Percentiles rank a stretch among this genome's conserved stretches.
Conservation (phyloP, 2,888 invertebrate genomes). For the Prosopocoilus inquinatus region DNA sequence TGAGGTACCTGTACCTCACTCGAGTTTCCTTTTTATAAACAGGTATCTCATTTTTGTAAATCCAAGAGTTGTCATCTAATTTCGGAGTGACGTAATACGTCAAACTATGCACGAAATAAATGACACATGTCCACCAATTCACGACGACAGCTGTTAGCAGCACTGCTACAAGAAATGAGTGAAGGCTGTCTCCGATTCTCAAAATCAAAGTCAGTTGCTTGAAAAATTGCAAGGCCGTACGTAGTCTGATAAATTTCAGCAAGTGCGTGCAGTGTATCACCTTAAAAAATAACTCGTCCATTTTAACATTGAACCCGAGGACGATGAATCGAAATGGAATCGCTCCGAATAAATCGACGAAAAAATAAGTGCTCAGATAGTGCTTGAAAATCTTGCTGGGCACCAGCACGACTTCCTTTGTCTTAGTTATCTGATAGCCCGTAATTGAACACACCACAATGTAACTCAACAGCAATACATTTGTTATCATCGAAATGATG, state of each 20-base stretch:
- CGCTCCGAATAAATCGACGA: slow-evolving; percentile 25
- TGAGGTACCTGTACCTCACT: slow-evolving; percentile 9
- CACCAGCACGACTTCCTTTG: slow-evolving; percentile 28
- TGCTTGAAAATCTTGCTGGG: slow-evolving; percentile 19
- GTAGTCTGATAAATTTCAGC: slow-evolving; percentile 9
- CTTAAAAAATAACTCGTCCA: slow-evolving; percentile 14
- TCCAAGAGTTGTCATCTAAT: slow-evolving; percentile 9
- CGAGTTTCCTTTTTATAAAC: slow-evolving; percentile 3
- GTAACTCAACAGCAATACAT: slow-evolving; percentile 26
- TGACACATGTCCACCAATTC: slow-evolving; percentile 17
- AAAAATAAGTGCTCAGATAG: slow-evolving; percentile 26
- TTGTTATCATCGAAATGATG: slow-evolving; percentile 27
- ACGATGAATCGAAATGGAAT: slow-evolving; percentile 10
- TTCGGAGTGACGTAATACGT: slow-evolving; percentile 8
- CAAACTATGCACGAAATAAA: slow-evolving; percentile 10
- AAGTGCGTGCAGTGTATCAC: slow-evolving; percentile 8
- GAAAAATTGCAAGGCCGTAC: slow-evolving; percentile 8
- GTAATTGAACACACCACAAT: slow-evolving; percentile 41
- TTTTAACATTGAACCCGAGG: neutral
- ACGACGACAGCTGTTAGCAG: slow-evolving; percentile 10
- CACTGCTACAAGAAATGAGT: slow-evolving; percentile 5
- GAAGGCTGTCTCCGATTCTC: slow-evolving; percentile 7
- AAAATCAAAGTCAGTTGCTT: slow-evolving; percentile 10
- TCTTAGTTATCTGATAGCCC: slow-evolving; percentile 32
- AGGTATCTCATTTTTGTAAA: slow-evolving; percentile 8